These are phyloP conservation scores for Edolisoma coerulescens DNA, from an alignment of 2,113 vertebrate species.

Conservation along the genomic window DNA sequence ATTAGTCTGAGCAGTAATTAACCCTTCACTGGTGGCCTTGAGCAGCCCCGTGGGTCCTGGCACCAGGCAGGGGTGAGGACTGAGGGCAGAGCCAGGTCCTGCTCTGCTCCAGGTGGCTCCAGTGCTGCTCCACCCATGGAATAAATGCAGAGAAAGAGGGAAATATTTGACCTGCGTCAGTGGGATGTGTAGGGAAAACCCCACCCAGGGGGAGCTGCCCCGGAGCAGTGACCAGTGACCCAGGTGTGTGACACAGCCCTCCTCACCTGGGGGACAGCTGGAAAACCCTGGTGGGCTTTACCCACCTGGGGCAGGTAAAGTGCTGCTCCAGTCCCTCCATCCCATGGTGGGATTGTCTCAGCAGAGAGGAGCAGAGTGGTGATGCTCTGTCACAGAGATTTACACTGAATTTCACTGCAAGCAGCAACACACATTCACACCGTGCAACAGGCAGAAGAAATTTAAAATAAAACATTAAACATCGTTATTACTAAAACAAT, in stretches of 20 bases:
- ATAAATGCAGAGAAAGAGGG: not conserved
- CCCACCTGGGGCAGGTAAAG: not conserved
- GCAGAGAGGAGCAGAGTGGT: not conserved
- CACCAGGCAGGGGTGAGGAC: not conserved
- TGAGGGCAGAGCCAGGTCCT: not conserved
- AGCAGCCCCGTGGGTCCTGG: not conserved
- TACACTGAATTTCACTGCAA: not conserved
- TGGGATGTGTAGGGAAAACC: not conserved
- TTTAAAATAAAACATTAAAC: not conserved
- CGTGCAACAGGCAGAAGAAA: not conserved
- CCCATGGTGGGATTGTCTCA: not conserved
- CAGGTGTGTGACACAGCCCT: not conserved
- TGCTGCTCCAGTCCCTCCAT: not conserved
- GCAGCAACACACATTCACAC: fast-evolving
- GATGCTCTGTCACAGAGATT: not conserved
- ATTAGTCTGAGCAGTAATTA: not conserved
- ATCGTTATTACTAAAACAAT: not conserved
- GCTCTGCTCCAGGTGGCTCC: not conserved
- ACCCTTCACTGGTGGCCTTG: not conserved
- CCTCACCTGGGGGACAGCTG: not conserved
- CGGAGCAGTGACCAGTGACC: not conserved
- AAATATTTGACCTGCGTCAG: not conserved
- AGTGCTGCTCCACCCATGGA: not conserved
- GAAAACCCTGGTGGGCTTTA: not conserved
- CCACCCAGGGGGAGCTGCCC: not conserved